Percentiles rank a stretch among this genome's conserved stretches.
phyloP scores from a whole-genome alignment of 1,140 invertebrate genomes.

The Colletes latitarsis region DNA sequence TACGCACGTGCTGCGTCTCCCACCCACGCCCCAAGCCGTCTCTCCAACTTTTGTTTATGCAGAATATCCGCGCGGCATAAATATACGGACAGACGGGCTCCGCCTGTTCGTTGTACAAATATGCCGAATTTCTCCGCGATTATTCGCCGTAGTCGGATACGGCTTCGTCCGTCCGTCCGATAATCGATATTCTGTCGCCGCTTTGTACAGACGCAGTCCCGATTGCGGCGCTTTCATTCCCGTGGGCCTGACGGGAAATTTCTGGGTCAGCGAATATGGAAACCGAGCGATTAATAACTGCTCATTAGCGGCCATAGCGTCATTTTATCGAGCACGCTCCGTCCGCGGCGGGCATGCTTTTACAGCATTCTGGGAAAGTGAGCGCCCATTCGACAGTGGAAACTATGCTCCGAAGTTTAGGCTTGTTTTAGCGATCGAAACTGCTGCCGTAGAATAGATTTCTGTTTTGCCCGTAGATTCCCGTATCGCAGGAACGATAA shows the following conservation, averaged over 20 bases:
- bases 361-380: not conserved
- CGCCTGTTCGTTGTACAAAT: constrained; percentile 43
- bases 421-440: not conserved
- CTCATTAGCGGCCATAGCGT: constrained; percentile 30
- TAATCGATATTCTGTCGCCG: constrained; percentile 36
- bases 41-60: constrained; percentile 29
- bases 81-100: constrained; percentile 16
- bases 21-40: not conserved
- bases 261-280: constrained; percentile 38
- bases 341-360: not conserved
- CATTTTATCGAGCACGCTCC: constrained; percentile 9
- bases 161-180: not conserved
- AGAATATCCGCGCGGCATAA: constrained; percentile 27
- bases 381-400: not conserved
- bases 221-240: constrained; percentile 10
- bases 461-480: not conserved
- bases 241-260: constrained; percentile 22
- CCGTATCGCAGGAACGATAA: too few relatives aligned
- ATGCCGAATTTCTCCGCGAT: constrained; percentile 38
- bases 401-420: not conserved
- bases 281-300: constrained; percentile 40
- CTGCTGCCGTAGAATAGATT: not conserved
- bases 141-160: constrained; percentile 21
- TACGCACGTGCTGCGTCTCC: not conserved
- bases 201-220: not conserved